Evolutionary conservation across 2,888 invertebrate species (phyloP).

Genomic region (Epinotia demarniana): DNA sequence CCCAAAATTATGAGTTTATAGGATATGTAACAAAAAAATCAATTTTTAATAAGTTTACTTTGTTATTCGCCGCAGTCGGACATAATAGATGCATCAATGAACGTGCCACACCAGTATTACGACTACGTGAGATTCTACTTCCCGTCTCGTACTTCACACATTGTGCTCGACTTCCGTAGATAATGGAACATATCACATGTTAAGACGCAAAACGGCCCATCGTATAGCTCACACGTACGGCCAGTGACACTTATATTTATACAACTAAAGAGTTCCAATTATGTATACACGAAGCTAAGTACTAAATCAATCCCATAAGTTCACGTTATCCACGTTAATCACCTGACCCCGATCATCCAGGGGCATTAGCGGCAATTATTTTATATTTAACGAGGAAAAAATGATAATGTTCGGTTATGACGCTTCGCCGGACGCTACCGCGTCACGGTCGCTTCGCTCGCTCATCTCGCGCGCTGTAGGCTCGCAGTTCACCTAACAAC

Average conservation of each 20-base stretch:
- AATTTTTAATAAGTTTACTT: conserved; percentile 28
- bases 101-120: conserved; percentile 80
- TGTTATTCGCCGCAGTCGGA: conserved; percentile 70
- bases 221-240: conserved; percentile 3
- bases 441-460: too few species aligned
- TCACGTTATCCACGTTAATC: too few species aligned
- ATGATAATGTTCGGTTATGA: too few species aligned
- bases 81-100: conserved; percentile 70
- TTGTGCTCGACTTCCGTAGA: conserved; percentile 27
- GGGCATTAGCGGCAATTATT: too few species aligned
- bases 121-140: conserved; percentile 65
- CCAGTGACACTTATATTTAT: not conserved
- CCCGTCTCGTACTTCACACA: conserved; percentile 20
- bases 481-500: too few species aligned
- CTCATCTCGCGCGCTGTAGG: too few species aligned
- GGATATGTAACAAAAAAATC: not conserved
- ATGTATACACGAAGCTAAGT: not conserved
- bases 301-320: too few species aligned
- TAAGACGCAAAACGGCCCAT: not conserved
- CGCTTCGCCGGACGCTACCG: too few species aligned
- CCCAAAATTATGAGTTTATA: too few species aligned
- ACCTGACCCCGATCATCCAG: too few species aligned
- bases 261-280: not conserved
- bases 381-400: too few species aligned
- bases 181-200: not conserved